Percentiles rank a stretch among this genome's conserved stretches.
Conservation (phyloP, 2,888 invertebrate genomes). For the Drosophila kuntzei region DNA sequence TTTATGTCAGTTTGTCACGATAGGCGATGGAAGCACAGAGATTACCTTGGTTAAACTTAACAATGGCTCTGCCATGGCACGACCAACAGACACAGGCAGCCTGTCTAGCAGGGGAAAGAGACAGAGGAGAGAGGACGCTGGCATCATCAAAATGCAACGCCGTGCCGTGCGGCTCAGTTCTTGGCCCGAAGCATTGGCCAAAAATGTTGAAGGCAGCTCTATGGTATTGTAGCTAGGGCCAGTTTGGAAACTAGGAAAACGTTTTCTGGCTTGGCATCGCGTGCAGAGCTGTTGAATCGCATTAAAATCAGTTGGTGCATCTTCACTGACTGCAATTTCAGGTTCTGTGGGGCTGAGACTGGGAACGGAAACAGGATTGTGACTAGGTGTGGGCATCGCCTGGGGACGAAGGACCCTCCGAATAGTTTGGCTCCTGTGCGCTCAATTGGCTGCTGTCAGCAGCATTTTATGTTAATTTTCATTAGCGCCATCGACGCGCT, state of each 20-base stretch:
- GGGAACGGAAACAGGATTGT: background rate
- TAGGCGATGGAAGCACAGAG: conserved; percentile 79
- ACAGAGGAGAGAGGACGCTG: conserved; percentile 8
- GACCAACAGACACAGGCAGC: conserved; percentile 47
- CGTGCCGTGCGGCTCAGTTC: conserved; percentile 52
- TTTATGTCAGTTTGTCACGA: conserved; percentile 81
- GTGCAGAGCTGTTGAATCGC: conserved; percentile 81
- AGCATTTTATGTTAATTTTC: conserved; percentile 81
- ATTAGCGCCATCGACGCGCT: conserved; percentile 77
- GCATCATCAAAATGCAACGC: conserved; percentile 79
- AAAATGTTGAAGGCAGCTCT: conserved; percentile 33
- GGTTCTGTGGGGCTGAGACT: conserved; percentile 15
- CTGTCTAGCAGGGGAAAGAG: conserved; percentile 1
- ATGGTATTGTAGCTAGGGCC: conserved; percentile 19
- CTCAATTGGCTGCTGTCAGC: conserved; percentile 82
- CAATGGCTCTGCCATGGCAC: conserved; percentile 75
- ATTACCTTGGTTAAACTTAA: conserved; percentile 81
- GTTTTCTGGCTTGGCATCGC: conserved; percentile 71
- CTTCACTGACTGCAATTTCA: conserved; percentile 79
- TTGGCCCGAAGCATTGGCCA: conserved; percentile 54
- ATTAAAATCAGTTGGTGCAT: conserved; percentile 80
- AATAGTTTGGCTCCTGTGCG: conserved; percentile 56
- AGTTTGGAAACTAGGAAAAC: conserved; percentile 71
- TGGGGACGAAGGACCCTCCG: conserved; percentile 17
- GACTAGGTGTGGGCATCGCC: background rate